Evolutionary conservation across 2,888 invertebrate species (phyloP).

Genomic region (Drosophila barbarae): DNA sequence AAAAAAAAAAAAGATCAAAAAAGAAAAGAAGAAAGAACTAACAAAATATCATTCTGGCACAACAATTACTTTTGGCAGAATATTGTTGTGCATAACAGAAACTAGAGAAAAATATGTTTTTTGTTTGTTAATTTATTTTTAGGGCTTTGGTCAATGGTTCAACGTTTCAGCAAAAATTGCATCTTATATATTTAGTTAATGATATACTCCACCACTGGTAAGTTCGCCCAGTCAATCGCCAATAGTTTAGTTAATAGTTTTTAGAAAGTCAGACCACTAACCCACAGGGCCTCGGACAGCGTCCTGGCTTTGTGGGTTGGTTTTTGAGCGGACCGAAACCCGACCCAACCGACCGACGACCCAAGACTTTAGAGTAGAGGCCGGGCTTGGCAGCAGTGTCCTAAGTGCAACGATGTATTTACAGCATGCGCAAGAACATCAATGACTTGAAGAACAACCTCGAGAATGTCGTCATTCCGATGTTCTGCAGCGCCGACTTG

Average conservation of each 20-base stretch:
- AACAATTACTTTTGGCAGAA: conserved; percentile 54
- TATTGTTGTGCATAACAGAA: conserved; percentile 40
- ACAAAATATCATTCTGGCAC: conserved; percentile 27
- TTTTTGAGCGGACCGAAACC: conserved; percentile 3
- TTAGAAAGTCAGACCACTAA: conserved; percentile 25
- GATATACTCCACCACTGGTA: conserved; percentile 99
- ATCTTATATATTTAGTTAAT: conserved; percentile 98
- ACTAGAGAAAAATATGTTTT: conserved; percentile 76
- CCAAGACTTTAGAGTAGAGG: conserved; percentile 10
- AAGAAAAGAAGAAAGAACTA: conserved; percentile 19
- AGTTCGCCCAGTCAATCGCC: conserved; percentile 79
- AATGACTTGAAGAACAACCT: conserved; percentile 95
- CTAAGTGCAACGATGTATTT: conserved; percentile 73
- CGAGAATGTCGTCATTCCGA: conserved; percentile 97
- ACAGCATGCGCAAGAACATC: conserved; percentile 96
- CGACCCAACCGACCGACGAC: conserved; percentile 4
- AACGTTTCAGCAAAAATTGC: conserved; percentile 94
- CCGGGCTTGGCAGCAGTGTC: conserved; percentile 21
- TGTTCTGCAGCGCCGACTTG: conserved; percentile 96
- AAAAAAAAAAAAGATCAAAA: background rate
- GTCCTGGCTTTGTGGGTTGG: conserved; percentile 21
- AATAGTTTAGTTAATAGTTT: conserved; percentile 9
- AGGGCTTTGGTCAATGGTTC: conserved; percentile 84
- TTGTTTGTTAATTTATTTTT: conserved; percentile 80
- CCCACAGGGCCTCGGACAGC: conserved; percentile 33